Conservation (phyloP, 2,113 vertebrate genomes). For the Chinchilla lanigera region DNA sequence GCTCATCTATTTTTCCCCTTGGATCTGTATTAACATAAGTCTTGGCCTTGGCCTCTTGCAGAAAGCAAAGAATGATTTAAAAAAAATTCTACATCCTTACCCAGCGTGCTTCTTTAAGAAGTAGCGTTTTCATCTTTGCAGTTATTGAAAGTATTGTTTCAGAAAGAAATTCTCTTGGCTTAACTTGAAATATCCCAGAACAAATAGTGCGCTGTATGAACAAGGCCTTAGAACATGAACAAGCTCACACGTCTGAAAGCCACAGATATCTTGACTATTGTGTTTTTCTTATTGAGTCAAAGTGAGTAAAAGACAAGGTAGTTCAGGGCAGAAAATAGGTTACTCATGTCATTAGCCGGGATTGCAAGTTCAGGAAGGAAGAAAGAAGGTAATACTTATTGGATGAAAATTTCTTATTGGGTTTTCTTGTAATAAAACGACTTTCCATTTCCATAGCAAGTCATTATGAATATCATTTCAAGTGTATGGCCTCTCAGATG, state of each 20-base stretch:
- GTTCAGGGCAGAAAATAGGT: neutral
- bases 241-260: neutral
- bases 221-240: neutral
- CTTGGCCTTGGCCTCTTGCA: conserved; percentile 38
- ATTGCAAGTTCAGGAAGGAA: neutral
- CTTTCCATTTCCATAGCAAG: neutral
- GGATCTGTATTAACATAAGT: neutral
- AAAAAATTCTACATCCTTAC: neutral
- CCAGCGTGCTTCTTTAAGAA: conserved; percentile 29
- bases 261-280: neutral
- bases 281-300: conserved; percentile 1
- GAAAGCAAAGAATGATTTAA: conserved; percentile 33
- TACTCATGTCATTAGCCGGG: neutral
- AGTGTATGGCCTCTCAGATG: neutral
- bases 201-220: neutral
- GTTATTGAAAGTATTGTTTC: conserved; percentile 32
- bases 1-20: conserved; percentile 49
- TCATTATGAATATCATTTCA: neutral
- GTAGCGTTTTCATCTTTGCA: conserved; percentile 18
- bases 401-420: neutral
- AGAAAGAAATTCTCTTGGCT: conserved; percentile 62
- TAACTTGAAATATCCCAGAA: conserved; percentile 50
- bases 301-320: neutral
- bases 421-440: conserved; percentile 7
- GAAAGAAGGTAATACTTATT: neutral